Conservation (phyloP, 2,113 vertebrate genomes). For the Myanophis thanlyinensis region DNA sequence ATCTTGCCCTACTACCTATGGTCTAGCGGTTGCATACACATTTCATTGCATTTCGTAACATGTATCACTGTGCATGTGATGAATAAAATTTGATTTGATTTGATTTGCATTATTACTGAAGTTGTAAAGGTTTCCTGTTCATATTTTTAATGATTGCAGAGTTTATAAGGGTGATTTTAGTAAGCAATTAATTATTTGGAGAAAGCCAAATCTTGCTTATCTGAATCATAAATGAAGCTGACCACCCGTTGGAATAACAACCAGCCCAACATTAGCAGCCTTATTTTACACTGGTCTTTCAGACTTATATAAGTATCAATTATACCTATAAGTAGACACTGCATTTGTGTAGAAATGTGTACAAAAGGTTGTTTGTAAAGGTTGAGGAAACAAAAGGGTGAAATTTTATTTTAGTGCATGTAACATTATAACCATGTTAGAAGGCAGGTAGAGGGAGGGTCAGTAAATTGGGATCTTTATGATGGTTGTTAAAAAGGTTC, state of each 20-base stretch:
- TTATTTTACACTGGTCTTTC: neutral
- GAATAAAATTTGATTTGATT: too few species aligned
- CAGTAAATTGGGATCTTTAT: conserved; percentile 86
- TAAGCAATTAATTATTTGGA: conserved; percentile 75
- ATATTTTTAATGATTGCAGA: conserved; percentile 64
- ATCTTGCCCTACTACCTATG: too few species aligned
- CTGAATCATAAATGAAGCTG: conserved; percentile 71
- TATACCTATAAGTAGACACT: conserved; percentile 14
- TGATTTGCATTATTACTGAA: conserved; percentile 72
- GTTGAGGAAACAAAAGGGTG: conserved; percentile 40
- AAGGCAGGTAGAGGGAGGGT: conserved; percentile 60
- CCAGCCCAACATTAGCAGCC: conserved; percentile 31
- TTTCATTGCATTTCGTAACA: too few species aligned
- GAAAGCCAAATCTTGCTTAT: conserved; percentile 70
- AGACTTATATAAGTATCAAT: neutral
- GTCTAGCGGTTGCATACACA: too few species aligned
- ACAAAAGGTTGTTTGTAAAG: conserved; percentile 19
- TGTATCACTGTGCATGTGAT: too few species aligned
- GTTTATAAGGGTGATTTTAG: conserved; percentile 71
- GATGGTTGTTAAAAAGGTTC: conserved; percentile 82
- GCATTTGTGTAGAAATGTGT: conserved; percentile 42
- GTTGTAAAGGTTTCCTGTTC: conserved; percentile 60
- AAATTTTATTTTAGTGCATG: conserved; percentile 54
- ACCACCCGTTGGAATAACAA: conserved; percentile 51
- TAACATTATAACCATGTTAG: conserved; percentile 69